Base-by-base conservation (phyloP, 1,140 invertebrate species). In the Drosophila auraria region DNA sequence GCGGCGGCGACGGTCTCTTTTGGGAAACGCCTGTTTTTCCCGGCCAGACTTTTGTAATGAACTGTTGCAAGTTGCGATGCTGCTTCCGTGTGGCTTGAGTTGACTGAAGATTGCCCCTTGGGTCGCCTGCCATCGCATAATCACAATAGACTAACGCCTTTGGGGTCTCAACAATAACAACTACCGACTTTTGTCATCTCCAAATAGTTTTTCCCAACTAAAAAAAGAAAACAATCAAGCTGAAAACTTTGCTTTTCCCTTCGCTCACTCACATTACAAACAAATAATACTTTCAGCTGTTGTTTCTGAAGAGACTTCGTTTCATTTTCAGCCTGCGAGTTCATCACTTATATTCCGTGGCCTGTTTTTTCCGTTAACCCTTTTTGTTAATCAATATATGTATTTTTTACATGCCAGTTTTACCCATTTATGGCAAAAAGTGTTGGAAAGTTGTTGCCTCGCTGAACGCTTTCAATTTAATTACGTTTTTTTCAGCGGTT, bases 401-500 rank as follows among this genome's bases (percentile, higher is more conserved):
- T 68, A 6, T 49, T 60, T 61, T 69, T 61, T 57, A 8, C 30
- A 36, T 44, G 27, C 36, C 17, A 40, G 30, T 69, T 51, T 45
- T 17, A 40, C 7, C 56, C 54, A 51, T 44, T 69, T 58, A 61
- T 69, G 57, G 12, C 53, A 59, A n/a, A 58, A 68, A 50, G 47
- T 74, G 30, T 68, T 79, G 45, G 54, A 53, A 58, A 76, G 17
- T 66, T 57, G 72, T 66, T 53, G 44, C 44, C 42, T 36, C 63
- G 57, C 54, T 75, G 47, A 81, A 81, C 72, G 81, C 81, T 83
- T 87, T 87, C 78, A 89, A 90, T 90, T 87, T 90, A 89, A 87
- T 87, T 87, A 89, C 47, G 54, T 53, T 81, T 89, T 89, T 89
- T 84, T 66, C 20, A 62, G 60, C 33, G 61, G 56, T 57, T 59